Evolutionary conservation across 1,140 invertebrate species (phyloP), one percentile per base, ranked within the genome.

Genomic region (Procambarus virginalis): DNA sequence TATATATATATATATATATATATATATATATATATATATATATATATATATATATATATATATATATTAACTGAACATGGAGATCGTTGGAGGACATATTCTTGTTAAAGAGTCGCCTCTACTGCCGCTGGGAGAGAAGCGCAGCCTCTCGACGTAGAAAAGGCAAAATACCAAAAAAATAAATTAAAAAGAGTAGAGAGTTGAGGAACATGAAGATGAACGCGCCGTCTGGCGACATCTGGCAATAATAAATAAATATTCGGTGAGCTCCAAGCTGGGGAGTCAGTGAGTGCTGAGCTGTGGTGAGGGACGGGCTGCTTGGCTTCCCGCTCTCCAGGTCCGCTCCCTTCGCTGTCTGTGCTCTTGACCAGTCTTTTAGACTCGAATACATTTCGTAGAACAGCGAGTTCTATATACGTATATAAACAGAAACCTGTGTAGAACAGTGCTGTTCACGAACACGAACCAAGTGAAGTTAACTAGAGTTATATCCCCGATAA

Each of bases 201-300:
- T 64, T 75, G 51, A 60, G 60, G 17, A 60, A 58, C 55, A 34
- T 58, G 14, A 75, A 86, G 68, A 76, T 45, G 22, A 70, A 58
- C 48, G 76, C 84, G 58, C 55, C 73, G 64, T 34, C 88, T 78
- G 51, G 88, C 88, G 88, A 89, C 88, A 89, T 89, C 80, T 89
- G 88, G 88, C 88, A 89, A 55, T 64, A 78, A 81, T 84, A 84
- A 83, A 89, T 89, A 89, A 89, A 89, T 89, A 89, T 89, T 78
- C 88, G n/a, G 82, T 51, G 82, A 64, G 60, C 75, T 60, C 14
- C 34, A 22, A 70, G 51, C 64, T 68, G 75, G 76, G 20, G 75
- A 70, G 73, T 89, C 81, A 89, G 88, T 89, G 82, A 76, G 81
- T 58, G 51, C 75, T 84, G 51, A 84, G 60, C 75, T 34, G 81